A percentile compares a stretch with the other conserved stretches of the same genome.
Evolutionary conservation across 2,797 vertebrate genomes (phyloP).

Genomic region (Meda fulgida): DNA sequence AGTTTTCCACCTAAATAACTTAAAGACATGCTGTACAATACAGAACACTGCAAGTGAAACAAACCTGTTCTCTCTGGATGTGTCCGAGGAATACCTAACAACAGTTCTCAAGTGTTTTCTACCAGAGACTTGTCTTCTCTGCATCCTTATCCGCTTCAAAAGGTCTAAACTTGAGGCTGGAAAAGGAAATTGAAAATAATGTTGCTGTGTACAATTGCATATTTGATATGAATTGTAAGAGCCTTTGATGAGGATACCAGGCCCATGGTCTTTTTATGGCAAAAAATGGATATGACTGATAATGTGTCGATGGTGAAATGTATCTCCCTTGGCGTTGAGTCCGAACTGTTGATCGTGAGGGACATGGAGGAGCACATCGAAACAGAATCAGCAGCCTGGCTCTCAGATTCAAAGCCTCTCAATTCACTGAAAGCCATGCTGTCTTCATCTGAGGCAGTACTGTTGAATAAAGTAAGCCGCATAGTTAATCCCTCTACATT

Average conservation of each 20-base stretch:
- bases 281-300: not conserved
- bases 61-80: slow-evolving; percentile 90
- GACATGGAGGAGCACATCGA: slow-evolving; percentile 75
- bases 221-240: not conserved
- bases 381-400: slow-evolving; percentile 74
- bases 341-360: slow-evolving; percentile 77
- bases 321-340: slow-evolving; percentile 81
- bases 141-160: slow-evolving; percentile 74
- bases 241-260: not conserved
- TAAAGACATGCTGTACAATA: not conserved
- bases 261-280: not conserved
- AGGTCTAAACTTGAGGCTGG: slow-evolving; percentile 80
- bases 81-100: slow-evolving; percentile 89
- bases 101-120: slow-evolving; percentile 83
- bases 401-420: slow-evolving; percentile 74
- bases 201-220: not conserved
- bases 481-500: not conserved
- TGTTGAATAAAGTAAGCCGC: slow-evolving; percentile 74
- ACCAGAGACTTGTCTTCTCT: slow-evolving; percentile 74
- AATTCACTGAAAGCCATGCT: slow-evolving; percentile 79
- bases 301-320: not conserved
- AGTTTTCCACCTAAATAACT: not conserved
- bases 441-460: slow-evolving; percentile 72
- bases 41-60: slow-evolving; percentile 26
- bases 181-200: slow-evolving; percentile 18